Percentiles rank a stretch among this genome's conserved stretches.
phyloP scores from a whole-genome alignment of 2,888 invertebrate genomes.

The Apeira syringaria region DNA sequence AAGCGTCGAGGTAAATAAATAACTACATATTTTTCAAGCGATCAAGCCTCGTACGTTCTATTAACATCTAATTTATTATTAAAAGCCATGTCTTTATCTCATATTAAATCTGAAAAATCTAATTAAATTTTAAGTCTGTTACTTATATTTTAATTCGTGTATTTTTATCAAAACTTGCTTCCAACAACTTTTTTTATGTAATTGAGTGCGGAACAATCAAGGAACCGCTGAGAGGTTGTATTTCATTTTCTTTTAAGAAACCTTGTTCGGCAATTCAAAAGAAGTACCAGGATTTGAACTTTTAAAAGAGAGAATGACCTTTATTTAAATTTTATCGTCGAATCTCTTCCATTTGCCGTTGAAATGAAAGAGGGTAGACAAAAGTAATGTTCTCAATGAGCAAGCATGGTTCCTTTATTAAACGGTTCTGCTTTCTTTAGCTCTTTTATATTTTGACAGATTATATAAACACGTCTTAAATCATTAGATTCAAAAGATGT shows the following conservation, averaged over 20 bases:
- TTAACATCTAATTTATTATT: too few relatives aligned
- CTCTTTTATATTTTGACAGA: too few relatives aligned
- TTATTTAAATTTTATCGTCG: slow-evolving; percentile 58
- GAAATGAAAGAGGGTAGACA: slow-evolving; percentile 50
- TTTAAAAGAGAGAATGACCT: slow-evolving; percentile 46
- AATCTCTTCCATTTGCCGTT: slow-evolving; percentile 43
- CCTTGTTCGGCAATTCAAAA: slow-evolving; percentile 13
- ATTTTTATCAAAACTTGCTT: slow-evolving; percentile 1
- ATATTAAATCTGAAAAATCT: too few relatives aligned
- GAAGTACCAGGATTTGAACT: slow-evolving; percentile 38
- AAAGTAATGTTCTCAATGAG: slow-evolving; percentile 43
- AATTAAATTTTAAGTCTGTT: too few relatives aligned
- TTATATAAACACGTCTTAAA: too few relatives aligned
- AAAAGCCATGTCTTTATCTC: too few relatives aligned
- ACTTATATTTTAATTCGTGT: too few relatives aligned
- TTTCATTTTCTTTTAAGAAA: slow-evolving; percentile 12
- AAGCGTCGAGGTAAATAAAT: too few relatives aligned
- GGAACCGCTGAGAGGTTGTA: slow-evolving; percentile 20
- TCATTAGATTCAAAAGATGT: too few relatives aligned
- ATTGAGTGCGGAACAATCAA: slow-evolving; percentile 18
- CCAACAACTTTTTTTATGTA: background rate
- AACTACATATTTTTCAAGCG: too few relatives aligned
- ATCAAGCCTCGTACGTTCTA: too few relatives aligned
- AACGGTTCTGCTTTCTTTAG: slow-evolving; percentile 33
- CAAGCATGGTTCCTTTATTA: slow-evolving; percentile 44